Evolutionary conservation across 2,797 vertebrate genomes (phyloP), one percentile per base, ranked within the genome.

Genomic region (Avahi laniger): DNA sequence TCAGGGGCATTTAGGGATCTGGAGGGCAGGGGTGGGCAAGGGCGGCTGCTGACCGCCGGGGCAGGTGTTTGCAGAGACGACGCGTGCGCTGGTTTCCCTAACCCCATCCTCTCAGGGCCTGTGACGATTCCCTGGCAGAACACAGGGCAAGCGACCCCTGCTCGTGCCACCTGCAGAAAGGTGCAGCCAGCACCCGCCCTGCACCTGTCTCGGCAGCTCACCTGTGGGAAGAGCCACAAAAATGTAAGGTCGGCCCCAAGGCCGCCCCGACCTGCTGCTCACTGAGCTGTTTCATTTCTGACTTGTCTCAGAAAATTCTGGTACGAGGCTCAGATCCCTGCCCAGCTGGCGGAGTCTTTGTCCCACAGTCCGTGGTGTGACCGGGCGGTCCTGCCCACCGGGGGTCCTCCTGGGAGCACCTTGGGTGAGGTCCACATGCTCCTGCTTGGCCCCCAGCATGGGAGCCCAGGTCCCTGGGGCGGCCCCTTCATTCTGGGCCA

Each of bases 381-480:
- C 30, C 0, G 26, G 30, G 18, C 0, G 18, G 57, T 30, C 28
- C 67, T n/a, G 43, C 65, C 67, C 0, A 7, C 13, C n/a, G 35
- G 2, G 1, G 28, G 50, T 15, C 38, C 28, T 22, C 48, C 5
- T 30, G 14, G 17, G 61, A 35, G 12, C 7, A 0, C 2, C 72
- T 7, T 10, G 9, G 20, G 35, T 41, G 10, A 70, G 38, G 24
- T 61, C 84, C 14, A 1, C 0, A 0, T 0, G 41, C 69, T 41
- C 50, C 26, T 38, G 11, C 65, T 46, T n/a, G 8, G 67, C 15
- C 50, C 2, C 0, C 0, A 0, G 35, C 0, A 0, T 3, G 1
- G 2, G n/a, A 81, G 0, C n/a, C 30, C 22, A 0, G 1, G 38
- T n/a, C 10, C 57, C 57, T 65, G 1, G 54, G 48, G 46, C 4